Evolutionary conservation across 23 tunicate species (phyloP).

Genomic region (Phallusia fumigata): DNA sequence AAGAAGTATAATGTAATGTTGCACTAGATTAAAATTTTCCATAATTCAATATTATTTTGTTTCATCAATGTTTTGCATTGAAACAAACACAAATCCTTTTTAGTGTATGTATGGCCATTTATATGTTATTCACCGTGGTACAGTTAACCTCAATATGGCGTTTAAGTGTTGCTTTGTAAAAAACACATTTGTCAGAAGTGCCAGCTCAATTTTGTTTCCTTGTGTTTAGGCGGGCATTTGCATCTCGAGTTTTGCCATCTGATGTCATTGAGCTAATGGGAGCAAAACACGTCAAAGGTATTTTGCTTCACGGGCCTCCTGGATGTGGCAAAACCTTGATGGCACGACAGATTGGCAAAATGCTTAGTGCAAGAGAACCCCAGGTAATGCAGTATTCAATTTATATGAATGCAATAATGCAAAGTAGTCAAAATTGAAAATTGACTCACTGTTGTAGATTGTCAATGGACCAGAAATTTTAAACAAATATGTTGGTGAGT

Average conservation of each 20-base stretch:
- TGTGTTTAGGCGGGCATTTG: slow-evolving; percentile 83
- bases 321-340: slow-evolving; percentile 98
- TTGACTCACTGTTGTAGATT: slow-evolving; percentile 56
- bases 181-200: no score
- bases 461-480: slow-evolving; percentile 99
- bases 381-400: slow-evolving; percentile 28
- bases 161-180: no score
- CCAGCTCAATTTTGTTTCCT: not conserved
- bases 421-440: no score
- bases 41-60: not conserved
- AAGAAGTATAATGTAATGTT: no score
- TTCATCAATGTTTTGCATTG: not conserved
- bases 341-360: slow-evolving; percentile 98
- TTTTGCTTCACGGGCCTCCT: slow-evolving; percentile 92
- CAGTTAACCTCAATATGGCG: no score
- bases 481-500: slow-evolving; percentile 98
- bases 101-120: no score
- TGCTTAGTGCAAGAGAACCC: slow-evolving; percentile 95
- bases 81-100: slow-evolving; percentile 6
- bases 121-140: no score
- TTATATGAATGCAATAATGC: not conserved
- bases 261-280: slow-evolving; percentile 90
- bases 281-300: slow-evolving; percentile 94
- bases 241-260: slow-evolving; percentile 92
- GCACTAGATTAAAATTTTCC: not conserved